A percentile compares a stretch with the other conserved stretches of the same genome.
These are phyloP conservation scores for Parambassis ranga DNA, from an alignment of 2,797 vertebrate species.

Conservation along the genomic window DNA sequence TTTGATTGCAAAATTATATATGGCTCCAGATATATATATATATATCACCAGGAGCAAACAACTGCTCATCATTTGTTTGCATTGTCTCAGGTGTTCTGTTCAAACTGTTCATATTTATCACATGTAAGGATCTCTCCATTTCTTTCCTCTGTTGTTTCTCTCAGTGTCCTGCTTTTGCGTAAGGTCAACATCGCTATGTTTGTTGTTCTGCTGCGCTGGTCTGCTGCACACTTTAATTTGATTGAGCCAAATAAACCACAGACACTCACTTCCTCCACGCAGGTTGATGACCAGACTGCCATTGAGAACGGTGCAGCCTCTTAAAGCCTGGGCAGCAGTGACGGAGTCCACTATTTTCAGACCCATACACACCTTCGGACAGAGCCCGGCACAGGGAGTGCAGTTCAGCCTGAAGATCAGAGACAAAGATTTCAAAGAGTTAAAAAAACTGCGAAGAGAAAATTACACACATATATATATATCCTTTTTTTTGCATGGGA, in stretches of 20 bases:
- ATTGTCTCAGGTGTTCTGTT: too few species aligned
- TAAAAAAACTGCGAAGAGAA: too few species aligned
- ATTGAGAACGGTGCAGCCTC: conserved; percentile 92
- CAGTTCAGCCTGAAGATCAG: conserved; percentile 84
- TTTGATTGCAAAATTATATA: too few species aligned
- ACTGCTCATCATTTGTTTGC: too few species aligned
- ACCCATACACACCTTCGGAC: conserved; percentile 92
- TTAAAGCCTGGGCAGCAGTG: conserved; percentile 90
- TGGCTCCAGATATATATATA: too few species aligned
- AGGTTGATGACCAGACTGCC: conserved; percentile 95
- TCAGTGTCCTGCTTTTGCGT: neutral
- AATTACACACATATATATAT: too few species aligned
- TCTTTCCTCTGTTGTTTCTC: neutral
- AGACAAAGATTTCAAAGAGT: neutral
- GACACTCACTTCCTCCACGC: conserved; percentile 92
- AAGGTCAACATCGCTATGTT: neutral
- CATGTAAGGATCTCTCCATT: neutral
- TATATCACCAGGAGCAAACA: too few species aligned
- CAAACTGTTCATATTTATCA: too few species aligned
- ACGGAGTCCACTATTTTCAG: conserved; percentile 92
- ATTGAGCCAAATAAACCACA: conserved; percentile 13
- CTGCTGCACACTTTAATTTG: neutral
- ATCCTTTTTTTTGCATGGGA: too few species aligned
- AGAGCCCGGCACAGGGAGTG: conserved; percentile 90
- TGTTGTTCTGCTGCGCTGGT: neutral